A percentile compares a stretch with the other conserved stretches of the same genome.
phyloP scores from a whole-genome alignment of 2,113 vertebrate genomes.

The Gavialis gangeticus region DNA sequence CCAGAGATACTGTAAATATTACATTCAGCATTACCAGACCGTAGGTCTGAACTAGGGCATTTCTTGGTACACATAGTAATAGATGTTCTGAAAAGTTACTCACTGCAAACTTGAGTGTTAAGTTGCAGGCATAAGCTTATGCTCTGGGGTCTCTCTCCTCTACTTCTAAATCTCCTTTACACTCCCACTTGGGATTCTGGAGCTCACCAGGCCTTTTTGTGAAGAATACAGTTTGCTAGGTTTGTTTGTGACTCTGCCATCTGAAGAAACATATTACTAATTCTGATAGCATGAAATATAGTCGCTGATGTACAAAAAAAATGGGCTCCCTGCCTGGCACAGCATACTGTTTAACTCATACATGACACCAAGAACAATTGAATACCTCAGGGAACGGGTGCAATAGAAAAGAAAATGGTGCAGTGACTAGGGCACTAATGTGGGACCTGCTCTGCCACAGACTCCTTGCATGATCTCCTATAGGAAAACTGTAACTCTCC shows the following conservation, averaged over 20 bases:
- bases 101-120: not conserved
- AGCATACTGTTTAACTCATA: not conserved
- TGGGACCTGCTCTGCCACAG: not conserved
- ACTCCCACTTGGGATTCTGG: not conserved
- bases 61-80: not conserved
- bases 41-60: not conserved
- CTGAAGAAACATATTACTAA: not conserved
- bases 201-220: not conserved
- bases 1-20: not conserved
- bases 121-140: not conserved
- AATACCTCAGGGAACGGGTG: not conserved
- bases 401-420: not conserved
- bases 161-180: not conserved
- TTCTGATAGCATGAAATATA: not conserved
- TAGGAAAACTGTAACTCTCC: too few relatives aligned
- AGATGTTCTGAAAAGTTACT: not conserved
- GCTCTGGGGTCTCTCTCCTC: not conserved
- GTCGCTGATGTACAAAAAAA: slow-evolving; percentile 23
- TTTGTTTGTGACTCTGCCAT: not conserved
- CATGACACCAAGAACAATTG: not conserved
- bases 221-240: not conserved
- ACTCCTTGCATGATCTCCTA: not conserved
- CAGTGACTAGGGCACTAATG: not conserved
- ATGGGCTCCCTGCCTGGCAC: not conserved
- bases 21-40: not conserved